These are phyloP conservation scores for Vicugna pacos DNA, from an alignment of 2,113 vertebrate species.

Conservation along the genomic window DNA sequence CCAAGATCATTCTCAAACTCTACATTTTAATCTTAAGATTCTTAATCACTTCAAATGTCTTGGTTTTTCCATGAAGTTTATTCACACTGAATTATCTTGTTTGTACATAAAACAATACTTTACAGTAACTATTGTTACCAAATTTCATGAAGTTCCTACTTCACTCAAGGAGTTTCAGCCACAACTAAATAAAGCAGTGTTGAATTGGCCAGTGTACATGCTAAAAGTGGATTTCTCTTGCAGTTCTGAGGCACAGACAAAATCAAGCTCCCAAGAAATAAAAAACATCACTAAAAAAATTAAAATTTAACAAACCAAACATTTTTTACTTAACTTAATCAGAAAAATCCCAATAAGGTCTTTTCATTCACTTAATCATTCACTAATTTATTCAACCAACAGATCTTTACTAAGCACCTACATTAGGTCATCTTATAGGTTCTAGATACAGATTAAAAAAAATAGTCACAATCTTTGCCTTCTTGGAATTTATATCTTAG, in stretches of 20 bases:
- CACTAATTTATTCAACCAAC: background rate
- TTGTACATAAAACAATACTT: background rate
- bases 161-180: background rate
- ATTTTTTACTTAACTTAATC: background rate
- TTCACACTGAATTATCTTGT: background rate
- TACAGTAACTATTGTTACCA: background rate
- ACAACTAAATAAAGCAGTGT: background rate
- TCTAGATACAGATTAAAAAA: background rate
- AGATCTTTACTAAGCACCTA: background rate
- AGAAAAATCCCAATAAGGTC: background rate
- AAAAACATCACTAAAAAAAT: background rate
- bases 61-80: background rate
- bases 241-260: background rate
- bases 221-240: background rate
- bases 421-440: background rate
- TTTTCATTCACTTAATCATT: background rate
- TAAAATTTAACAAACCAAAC: background rate
- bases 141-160: background rate
- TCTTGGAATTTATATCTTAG: background rate
- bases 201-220: background rate
- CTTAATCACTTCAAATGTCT: background rate
- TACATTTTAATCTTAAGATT: background rate
- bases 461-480: background rate
- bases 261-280: background rate
- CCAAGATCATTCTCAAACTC: background rate